phyloP scores from a whole-genome alignment of 2,797 vertebrate genomes.

The Falco berigora region DNA sequence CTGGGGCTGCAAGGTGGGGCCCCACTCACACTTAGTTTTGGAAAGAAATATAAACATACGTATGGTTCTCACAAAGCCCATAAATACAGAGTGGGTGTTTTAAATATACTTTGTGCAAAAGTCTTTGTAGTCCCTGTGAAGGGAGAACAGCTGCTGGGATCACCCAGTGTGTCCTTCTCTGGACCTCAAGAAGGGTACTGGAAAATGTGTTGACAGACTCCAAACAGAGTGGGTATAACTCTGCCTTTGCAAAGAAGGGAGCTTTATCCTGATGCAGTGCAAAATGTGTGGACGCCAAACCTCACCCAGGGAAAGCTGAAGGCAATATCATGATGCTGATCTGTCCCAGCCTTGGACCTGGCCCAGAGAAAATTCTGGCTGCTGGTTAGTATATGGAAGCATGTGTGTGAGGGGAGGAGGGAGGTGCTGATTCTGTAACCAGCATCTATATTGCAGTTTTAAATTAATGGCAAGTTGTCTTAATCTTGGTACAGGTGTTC shows the following conservation, averaged over 20 bases:
- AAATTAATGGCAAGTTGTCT: conserved; percentile 7
- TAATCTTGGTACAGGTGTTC: neutral
- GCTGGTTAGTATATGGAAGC: neutral
- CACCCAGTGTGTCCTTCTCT: neutral
- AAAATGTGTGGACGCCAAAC: neutral
- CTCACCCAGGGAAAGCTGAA: neutral
- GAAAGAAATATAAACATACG: neutral
- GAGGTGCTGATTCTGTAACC: neutral
- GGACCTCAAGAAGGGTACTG: neutral
- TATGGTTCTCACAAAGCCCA: neutral
- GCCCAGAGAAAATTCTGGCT: neutral
- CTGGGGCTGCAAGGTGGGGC: neutral
- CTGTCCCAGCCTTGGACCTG: neutral
- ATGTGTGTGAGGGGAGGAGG: neutral
- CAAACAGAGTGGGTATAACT: neutral
- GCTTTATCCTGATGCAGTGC: neutral
- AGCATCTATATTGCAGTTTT: neutral
- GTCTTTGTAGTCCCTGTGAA: neutral
- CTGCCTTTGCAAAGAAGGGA: neutral
- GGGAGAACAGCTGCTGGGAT: neutral
- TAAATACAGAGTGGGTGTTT: neutral
- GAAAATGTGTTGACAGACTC: neutral
- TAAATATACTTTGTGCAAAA: neutral
- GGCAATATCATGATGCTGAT: neutral
- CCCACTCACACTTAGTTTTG: neutral